Percentiles rank a stretch among this genome's conserved stretches.
Conservation (phyloP, 2,797 vertebrate genomes). For the Urocyon cinereoargenteus region DNA sequence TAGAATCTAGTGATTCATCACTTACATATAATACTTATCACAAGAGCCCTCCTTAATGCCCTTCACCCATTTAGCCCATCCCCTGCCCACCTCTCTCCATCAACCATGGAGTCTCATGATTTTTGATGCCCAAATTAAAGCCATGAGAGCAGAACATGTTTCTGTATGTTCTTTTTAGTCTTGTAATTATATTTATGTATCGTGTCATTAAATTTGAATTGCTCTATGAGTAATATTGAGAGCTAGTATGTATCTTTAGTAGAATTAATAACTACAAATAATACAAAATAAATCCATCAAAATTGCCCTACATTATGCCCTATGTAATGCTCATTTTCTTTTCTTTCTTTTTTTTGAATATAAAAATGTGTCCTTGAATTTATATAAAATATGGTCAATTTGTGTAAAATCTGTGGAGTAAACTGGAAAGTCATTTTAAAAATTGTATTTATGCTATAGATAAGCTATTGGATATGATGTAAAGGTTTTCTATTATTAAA, state of each 20-base stretch:
- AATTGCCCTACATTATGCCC: background rate
- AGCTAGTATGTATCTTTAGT: background rate
- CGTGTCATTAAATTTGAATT: conserved; percentile 22
- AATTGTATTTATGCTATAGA: conserved; percentile 28
- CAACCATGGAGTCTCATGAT: background rate
- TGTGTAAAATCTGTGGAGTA: conserved; percentile 5
- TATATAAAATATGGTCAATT: background rate
- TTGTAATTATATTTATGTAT: conserved; percentile 13
- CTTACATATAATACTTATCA: background rate
- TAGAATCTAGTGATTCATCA: background rate
- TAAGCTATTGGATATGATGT: background rate
- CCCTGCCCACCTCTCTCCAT: background rate
- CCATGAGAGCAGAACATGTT: background rate
- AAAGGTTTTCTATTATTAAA: conserved; percentile 39
- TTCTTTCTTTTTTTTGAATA: background rate
- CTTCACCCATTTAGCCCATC: background rate
- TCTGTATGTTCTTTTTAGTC: conserved; percentile 38
- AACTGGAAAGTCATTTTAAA: conserved; percentile 1
- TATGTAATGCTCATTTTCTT: background rate
- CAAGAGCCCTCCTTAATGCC: background rate
- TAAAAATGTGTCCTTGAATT: background rate
- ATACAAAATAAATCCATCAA: background rate
- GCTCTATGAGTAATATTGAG: background rate
- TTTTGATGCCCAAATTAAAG: conserved; percentile 48
- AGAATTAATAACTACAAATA: background rate